phyloP scores from a whole-genome alignment of 2,888 invertebrate species.

The Synergus japonicus region DNA sequence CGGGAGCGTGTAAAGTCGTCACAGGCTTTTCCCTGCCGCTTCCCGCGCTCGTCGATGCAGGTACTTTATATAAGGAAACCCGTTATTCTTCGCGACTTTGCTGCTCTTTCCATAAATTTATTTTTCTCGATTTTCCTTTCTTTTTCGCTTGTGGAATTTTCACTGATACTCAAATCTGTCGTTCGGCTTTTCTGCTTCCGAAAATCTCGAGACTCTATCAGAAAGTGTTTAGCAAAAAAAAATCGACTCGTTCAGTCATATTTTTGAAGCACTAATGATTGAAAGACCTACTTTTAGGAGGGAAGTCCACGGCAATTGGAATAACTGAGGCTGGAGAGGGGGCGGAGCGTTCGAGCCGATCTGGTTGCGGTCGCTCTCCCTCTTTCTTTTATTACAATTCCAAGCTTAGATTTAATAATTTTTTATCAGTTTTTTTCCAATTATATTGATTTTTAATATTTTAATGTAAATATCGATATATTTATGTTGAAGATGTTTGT shows the following conservation, averaged over 20 bases:
- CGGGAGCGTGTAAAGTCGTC: constrained; percentile 71
- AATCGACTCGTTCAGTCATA: too few relatives aligned
- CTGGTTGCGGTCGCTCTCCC: background rate
- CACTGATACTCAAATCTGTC: background rate
- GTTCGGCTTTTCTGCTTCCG: background rate
- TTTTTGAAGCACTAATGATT: too few relatives aligned
- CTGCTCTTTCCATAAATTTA: constrained; percentile 48
- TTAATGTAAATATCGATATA: too few relatives aligned
- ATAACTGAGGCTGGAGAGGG: background rate
- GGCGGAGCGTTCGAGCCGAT: background rate
- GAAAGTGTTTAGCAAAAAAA: too few relatives aligned
- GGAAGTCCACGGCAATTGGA: background rate
- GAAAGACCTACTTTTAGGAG: background rate
- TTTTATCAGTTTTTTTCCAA: too few relatives aligned
- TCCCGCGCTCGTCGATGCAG: constrained; percentile 43
- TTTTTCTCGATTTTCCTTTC: background rate
- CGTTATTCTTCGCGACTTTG: constrained; percentile 51
- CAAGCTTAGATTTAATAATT: background rate
- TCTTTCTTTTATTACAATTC: too few relatives aligned
- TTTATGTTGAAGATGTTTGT: too few relatives aligned
- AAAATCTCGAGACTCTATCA: background rate
- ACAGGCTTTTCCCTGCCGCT: constrained; percentile 57
- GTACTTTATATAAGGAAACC: constrained; percentile 46
- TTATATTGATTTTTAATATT: too few relatives aligned
- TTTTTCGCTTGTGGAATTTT: background rate